A percentile compares a stretch with the other conserved stretches of the same genome.
Evolutionary conservation across 2,888 invertebrate species (phyloP).

Genomic region (Apodemia duryi): DNA sequence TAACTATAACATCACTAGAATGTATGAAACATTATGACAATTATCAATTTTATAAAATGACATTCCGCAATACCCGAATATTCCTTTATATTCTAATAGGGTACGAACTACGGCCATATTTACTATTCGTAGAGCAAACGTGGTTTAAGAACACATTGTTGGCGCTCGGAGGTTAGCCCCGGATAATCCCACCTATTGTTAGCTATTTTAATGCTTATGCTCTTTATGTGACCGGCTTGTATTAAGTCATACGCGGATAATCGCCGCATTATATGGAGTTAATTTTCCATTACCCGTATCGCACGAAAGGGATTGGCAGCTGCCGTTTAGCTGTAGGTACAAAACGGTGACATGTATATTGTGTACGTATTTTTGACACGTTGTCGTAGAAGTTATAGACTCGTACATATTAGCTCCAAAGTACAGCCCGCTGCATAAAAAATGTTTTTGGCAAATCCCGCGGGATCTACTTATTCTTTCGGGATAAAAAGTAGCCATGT

Average conservation of each 20-base stretch:
- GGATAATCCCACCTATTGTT: conserved; percentile 73
- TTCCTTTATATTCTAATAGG: neutral
- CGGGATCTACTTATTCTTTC: too few relatives aligned
- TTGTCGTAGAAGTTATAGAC: neutral
- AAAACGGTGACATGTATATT: conserved; percentile 43
- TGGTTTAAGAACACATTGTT: conserved; percentile 11
- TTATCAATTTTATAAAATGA: neutral
- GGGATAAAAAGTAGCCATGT: too few relatives aligned
- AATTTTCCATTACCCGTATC: conserved; percentile 64
- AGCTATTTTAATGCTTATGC: conserved; percentile 75
- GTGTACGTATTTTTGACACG: neutral
- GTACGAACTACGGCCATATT: conserved; percentile 2
- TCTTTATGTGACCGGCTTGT: conserved; percentile 67
- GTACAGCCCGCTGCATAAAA: too few relatives aligned
- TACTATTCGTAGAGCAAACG: conserved; percentile 9
- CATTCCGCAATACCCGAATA: conserved; percentile 1
- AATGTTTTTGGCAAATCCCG: too few relatives aligned
- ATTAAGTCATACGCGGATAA: conserved; percentile 78
- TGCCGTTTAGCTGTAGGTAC: conserved; percentile 50
- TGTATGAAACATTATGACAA: neutral
- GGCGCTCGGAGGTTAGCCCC: conserved; percentile 52
- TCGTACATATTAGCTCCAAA: too few relatives aligned
- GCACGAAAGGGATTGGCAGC: conserved; percentile 59
- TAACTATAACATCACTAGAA: too few relatives aligned
- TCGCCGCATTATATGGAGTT: conserved; percentile 73